These are phyloP conservation scores for Dichetophora obliterata DNA, from an alignment of 2,888 invertebrate genomes.

Conservation along the genomic window DNA sequence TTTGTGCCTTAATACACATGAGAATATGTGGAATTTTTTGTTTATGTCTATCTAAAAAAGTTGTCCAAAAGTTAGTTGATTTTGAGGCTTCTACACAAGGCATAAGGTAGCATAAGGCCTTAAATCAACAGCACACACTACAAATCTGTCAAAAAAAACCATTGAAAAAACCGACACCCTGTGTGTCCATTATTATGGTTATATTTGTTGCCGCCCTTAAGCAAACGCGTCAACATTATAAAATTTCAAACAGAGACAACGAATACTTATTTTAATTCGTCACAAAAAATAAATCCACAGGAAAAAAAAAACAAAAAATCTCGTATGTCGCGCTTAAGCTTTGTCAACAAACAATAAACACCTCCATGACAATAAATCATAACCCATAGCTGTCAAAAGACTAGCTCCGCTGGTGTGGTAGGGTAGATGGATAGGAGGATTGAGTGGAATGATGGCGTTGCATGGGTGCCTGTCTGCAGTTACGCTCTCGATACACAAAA, in stretches of 20 bases:
- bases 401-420: background rate
- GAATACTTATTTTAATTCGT: no score
- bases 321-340: background rate
- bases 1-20: no score
- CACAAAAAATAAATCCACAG: background rate
- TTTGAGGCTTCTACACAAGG: no score
- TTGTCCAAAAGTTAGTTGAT: no score
- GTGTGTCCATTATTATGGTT: background rate
- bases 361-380: slow-evolving; percentile 37
- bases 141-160: background rate
- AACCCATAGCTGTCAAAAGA: slow-evolving; percentile 23
- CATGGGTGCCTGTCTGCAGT: background rate
- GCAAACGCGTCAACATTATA: background rate
- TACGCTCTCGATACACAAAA: slow-evolving; percentile 6
- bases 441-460: background rate
- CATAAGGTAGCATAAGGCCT: no score
- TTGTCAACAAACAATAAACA: slow-evolving; percentile 32
- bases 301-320: background rate
- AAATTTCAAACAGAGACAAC: background rate
- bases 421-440: no score
- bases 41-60: no score
- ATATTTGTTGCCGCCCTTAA: background rate
- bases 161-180: background rate
- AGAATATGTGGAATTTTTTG: no score
- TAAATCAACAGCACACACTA: background rate